Percentiles rank a stretch among this genome's conserved stretches.
Evolutionary conservation across 2,797 vertebrate genomes (phyloP).

Genomic region (Betta splendens): DNA sequence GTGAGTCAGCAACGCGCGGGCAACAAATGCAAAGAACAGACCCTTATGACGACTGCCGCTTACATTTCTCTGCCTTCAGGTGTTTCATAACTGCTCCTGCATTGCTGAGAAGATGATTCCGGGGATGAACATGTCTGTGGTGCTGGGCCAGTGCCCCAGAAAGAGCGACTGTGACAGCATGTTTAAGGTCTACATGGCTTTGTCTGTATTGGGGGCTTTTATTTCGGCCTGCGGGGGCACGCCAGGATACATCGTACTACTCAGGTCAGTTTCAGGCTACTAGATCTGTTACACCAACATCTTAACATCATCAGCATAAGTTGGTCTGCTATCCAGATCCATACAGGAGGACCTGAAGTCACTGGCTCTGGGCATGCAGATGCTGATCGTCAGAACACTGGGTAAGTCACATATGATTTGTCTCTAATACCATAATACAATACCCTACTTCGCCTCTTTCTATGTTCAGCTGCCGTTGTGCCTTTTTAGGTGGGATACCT

Average conservation of each 20-base stretch:
- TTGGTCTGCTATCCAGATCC: constrained; percentile 75
- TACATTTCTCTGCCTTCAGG: constrained; percentile 63
- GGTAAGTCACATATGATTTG: no score
- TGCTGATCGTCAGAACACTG: constrained; percentile 88
- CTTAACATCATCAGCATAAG: no score
- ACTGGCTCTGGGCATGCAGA: constrained; percentile 93
- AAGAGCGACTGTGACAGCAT: constrained; percentile 82
- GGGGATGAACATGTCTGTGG: constrained; percentile 78
- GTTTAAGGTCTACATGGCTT: constrained; percentile 89
- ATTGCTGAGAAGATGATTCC: constrained; percentile 62
- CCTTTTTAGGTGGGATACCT: constrained; percentile 91
- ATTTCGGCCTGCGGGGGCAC: constrained; percentile 88
- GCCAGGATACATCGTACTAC: constrained; percentile 89
- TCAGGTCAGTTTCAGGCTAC: constrained; percentile 82
- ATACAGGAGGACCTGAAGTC: constrained; percentile 90
- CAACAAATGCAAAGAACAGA: no score
- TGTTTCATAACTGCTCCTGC: constrained; percentile 93
- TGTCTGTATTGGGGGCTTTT: constrained; percentile 88
- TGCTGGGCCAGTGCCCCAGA: constrained; percentile 87
- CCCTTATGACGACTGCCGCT: not conserved
- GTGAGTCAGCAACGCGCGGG: constrained; percentile 72
- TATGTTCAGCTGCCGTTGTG: constrained; percentile 18
- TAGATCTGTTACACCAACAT: not conserved
- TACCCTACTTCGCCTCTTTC: no score
- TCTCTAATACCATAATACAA: no score